phyloP scores from a whole-genome alignment of 2,888 invertebrate genomes.

The Synergus umbraculus region DNA sequence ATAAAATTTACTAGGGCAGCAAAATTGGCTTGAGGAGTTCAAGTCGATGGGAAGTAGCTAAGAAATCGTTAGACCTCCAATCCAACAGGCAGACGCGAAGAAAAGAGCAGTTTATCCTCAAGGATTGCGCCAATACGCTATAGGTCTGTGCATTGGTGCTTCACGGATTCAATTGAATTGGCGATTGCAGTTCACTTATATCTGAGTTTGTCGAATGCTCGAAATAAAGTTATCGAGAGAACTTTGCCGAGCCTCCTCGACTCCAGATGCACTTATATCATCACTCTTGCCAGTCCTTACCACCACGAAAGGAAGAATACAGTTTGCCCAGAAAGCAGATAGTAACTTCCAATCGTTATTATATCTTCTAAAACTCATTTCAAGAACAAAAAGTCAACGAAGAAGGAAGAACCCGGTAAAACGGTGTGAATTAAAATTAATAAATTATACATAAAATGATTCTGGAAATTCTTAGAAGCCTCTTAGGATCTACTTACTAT shows the following conservation, averaged over 20 bases:
- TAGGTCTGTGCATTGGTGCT: constrained; percentile 43
- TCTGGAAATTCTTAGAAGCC: too few relatives aligned
- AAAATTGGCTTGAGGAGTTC: constrained; percentile 10
- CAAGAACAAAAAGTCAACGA: not conserved
- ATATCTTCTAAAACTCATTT: not conserved
- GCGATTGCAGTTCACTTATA: constrained; percentile 54
- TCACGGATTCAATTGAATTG: constrained; percentile 54
- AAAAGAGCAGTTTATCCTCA: constrained; percentile 40
- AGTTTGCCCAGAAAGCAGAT: constrained; percentile 20
- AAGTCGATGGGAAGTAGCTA: constrained; percentile 31
- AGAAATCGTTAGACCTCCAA: constrained; percentile 34
- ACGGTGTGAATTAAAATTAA: too few relatives aligned
- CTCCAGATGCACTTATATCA: constrained; percentile 34
- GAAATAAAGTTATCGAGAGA: constrained; percentile 55
- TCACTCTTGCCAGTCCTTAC: constrained; percentile 8
- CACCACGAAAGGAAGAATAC: not conserved
- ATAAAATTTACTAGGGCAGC: constrained; percentile 28
- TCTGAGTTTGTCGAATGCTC: constrained; percentile 50
- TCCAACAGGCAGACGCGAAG: constrained; percentile 26
- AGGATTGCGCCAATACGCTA: constrained; percentile 39
- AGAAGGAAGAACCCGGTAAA: too few relatives aligned
- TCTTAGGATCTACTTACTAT: too few relatives aligned
- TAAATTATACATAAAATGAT: too few relatives aligned
- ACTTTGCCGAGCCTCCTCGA: constrained; percentile 46
- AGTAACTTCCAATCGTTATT: constrained; percentile 20